phyloP scores from a whole-genome alignment of 2,888 invertebrate genomes.

The Xestia c-nigrum region DNA sequence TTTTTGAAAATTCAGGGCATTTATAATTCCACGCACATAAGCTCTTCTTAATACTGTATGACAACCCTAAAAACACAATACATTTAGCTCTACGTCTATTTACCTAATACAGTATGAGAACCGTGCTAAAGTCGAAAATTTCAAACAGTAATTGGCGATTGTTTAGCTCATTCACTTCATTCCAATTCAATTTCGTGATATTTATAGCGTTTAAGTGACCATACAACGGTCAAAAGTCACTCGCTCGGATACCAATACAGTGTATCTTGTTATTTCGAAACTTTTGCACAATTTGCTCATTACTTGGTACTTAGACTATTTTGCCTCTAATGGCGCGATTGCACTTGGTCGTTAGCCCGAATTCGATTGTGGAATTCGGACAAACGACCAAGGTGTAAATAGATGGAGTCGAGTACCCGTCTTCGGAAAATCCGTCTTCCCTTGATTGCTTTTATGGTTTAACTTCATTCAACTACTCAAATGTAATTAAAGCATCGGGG shows the following conservation, averaged over 20 bases:
- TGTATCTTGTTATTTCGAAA: constrained; percentile 63
- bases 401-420: neutral
- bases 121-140: constrained; percentile 76
- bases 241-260: constrained; percentile 57
- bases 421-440: neutral
- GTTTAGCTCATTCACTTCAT: constrained; percentile 73
- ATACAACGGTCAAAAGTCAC: constrained; percentile 70
- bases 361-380: neutral
- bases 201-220: constrained; percentile 71
- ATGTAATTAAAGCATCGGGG: neutral
- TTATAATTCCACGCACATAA: neutral
- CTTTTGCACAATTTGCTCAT: constrained; percentile 48
- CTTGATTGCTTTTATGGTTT: neutral
- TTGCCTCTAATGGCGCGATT: neutral
- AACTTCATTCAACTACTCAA: neutral
- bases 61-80: constrained; percentile 64
- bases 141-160: constrained; percentile 82
- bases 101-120: constrained; percentile 81
- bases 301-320: constrained; percentile 43
- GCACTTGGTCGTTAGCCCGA: too few species aligned
- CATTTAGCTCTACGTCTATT: constrained; percentile 75
- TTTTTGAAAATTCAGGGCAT: neutral
- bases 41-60: neutral
- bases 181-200: constrained; percentile 79
- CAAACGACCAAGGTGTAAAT: neutral